Conservation (phyloP, 1,140 invertebrate species). For the Periplaneta americana region DNA sequence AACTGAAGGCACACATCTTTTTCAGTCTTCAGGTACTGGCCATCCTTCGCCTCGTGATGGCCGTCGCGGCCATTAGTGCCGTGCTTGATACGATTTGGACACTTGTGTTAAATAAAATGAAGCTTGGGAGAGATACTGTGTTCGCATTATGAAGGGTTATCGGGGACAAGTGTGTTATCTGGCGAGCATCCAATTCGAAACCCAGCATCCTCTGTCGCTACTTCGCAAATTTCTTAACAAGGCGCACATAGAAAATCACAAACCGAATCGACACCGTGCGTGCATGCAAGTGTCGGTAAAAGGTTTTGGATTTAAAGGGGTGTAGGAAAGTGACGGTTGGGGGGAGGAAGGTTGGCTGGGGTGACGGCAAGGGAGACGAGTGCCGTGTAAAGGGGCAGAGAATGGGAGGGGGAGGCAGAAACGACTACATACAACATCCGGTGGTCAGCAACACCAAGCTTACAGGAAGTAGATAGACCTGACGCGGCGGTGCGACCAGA, state of each 20-base stretch:
- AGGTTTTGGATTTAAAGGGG: not conserved
- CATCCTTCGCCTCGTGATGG: too few relatives aligned
- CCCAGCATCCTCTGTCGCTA: not conserved
- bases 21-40: too few relatives aligned
- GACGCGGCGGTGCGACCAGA: not conserved
- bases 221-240: not conserved
- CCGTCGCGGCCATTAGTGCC: too few relatives aligned
- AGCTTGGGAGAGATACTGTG: too few relatives aligned
- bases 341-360: not conserved
- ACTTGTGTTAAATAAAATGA: too few relatives aligned
- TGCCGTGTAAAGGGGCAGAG: not conserved
- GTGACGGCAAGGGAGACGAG: not conserved
- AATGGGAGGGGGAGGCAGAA: not conserved
- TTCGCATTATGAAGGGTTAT: too few relatives aligned
- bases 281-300: not conserved
- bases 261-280: not conserved
- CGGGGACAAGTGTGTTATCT: not conserved
- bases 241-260: not conserved
- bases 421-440: conserved; percentile 7
- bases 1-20: too few relatives aligned
- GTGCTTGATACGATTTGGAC: too few relatives aligned
- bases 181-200: not conserved
- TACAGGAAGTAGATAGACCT: not conserved
- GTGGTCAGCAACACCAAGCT: not conserved
- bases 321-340: not conserved